Base-by-base conservation (phyloP, 2,888 invertebrate species). In the Eupithecia subumbrata region DNA sequence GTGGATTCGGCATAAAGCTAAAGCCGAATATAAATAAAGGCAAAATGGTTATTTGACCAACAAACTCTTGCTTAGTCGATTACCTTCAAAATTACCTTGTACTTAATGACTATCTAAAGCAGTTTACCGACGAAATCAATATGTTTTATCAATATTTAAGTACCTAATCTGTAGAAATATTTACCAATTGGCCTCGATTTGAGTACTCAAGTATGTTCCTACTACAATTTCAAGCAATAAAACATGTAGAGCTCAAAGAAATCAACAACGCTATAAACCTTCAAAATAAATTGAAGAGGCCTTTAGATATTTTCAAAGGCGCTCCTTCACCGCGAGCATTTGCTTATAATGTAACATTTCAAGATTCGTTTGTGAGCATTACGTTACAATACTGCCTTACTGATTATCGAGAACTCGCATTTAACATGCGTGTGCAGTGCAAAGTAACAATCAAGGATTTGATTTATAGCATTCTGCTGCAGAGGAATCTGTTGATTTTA, bases 61-160 rank as follows among this genome's bases (percentile, higher is more conserved):
- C n/a, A 66, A 56, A 11, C 22, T 56, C 37, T 18, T 66, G 9
- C 18, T n/a, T n/a, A 40, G 37, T 67, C n/a, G 11, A 67, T 67
- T 40, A 37, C 40, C 66, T 37, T 67, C 37, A 67, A 76, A 70
- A 74, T 74, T 76, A 56, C 67, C 66, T 67, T 67, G 66, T 37
- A n/a, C 40, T 67, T 37, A 40, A 67, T 67, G n/a, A 67, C 37
- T 67, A 40, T 67, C 66, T 40, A 40, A 67, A 60, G 12, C 60
- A 25, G 60, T 60, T n/a, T 67, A 37, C 64, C 34, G 40, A 37
- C n/a, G n/a, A n/a, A 37, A 67, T 22, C 37, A 40, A 67, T 68
- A 68, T 68, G 22, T 68, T 56, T 56, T 22, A 56, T 56, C 52
- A 56, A 22, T 52, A 52, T 22, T 22, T 64, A 37, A 52, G 52